Evolutionary conservation across 2,113 vertebrate genomes (phyloP), one percentile per base, ranked within the genome.

Genomic region (Pterocles burchelli): DNA sequence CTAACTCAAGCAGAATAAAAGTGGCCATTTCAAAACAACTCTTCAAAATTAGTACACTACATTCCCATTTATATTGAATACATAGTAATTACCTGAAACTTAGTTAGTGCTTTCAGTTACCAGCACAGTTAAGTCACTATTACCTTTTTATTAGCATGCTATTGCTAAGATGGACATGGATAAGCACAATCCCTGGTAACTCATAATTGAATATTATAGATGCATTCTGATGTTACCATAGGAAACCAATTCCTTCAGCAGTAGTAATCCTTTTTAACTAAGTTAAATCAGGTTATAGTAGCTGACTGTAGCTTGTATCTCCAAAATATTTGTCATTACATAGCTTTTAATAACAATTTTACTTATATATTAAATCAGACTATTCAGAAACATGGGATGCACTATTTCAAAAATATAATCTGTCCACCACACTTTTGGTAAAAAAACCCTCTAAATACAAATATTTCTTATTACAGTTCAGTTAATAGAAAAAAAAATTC

Each of bases 281-380:
- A 67, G 33, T 55, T 71, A 85, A 68, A 72, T 91, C 28, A 68
- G 36, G 9, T 89, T 85, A 59, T 2, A 78, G 28, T 17, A 75
- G 43, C 33, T 66, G 70, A 58, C 5, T 20, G n/a, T 20, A 63
- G 34, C 21, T 43, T 49, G 9, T 19, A 46, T 24, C 28, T 82
- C 29, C 16, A 43, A 90, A 88, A 78, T 57, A 46, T 15, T 46
- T 85, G 61, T 13, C 46, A 24, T 43, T 17, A 76, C 1, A 3
- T 20, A 36, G 43, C 28, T 75, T 73, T 38, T 1, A 9, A 65
- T 49, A 66, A 43, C 0, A 8, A 21, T 12, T n/a, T 5, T 0
- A 62, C 49, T 82, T 41, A 54, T 18, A 7, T 43, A 79, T 59
- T 76, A 68, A 55, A 70, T 66, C 28, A 4, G 10, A 52, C 9